Evolutionary conservation across 2,113 vertebrate genomes (phyloP).

Genomic region (Donacobius atricapilla): DNA sequence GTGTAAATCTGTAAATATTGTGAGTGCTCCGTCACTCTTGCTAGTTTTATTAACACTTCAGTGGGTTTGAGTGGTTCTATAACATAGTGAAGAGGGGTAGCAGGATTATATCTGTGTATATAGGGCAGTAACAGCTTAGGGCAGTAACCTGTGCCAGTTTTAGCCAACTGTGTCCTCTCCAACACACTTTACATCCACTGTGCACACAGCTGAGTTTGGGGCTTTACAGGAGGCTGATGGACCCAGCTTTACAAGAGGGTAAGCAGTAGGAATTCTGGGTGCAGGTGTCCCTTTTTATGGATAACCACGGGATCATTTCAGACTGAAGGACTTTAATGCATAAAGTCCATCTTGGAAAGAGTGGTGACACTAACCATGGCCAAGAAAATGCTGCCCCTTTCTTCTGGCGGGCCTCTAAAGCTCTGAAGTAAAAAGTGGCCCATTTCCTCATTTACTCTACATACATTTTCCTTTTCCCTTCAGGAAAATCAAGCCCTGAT

Average conservation of each 20-base stretch:
- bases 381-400: neutral
- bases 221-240: neutral
- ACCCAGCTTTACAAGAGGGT: neutral
- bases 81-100: fast-evolving
- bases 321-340: neutral
- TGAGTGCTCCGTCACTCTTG: neutral
- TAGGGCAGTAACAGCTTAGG: too few relatives aligned
- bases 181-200: too few relatives aligned
- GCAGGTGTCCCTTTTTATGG: neutral
- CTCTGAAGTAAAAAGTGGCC: neutral
- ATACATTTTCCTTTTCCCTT: neutral
- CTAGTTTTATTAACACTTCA: neutral
- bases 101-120: neutral
- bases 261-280: neutral
- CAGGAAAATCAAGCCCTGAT: neutral
- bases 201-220: neutral
- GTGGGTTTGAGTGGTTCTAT: neutral
- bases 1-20: neutral
- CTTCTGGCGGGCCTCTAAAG: neutral
- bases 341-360: neutral
- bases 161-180: neutral
- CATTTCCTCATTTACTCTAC: neutral
- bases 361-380: neutral
- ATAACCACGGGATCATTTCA: neutral
- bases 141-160: neutral